Conservation (phyloP, 1,140 invertebrate species). For the Helicoverpa zea region DNA sequence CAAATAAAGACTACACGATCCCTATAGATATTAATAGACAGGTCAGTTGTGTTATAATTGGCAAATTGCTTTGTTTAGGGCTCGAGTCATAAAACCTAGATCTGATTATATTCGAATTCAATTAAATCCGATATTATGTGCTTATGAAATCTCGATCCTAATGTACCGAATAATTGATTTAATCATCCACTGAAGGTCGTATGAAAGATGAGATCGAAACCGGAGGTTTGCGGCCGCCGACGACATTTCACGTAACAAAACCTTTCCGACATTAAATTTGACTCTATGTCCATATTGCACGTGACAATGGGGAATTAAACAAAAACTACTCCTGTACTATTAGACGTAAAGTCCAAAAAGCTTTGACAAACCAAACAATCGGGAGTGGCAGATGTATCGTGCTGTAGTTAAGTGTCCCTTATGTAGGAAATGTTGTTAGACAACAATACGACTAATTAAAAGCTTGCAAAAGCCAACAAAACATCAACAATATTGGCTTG, state of each 20-base stretch:
- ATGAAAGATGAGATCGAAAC: slow-evolving; percentile 79
- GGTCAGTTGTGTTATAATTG: neutral
- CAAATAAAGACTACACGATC: slow-evolving; percentile 32
- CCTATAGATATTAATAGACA: slow-evolving; percentile 12
- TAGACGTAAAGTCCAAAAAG: slow-evolving; percentile 61
- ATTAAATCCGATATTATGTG: slow-evolving; percentile 22
- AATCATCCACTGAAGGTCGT: slow-evolving; percentile 74
- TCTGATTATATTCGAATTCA: slow-evolving; percentile 2
- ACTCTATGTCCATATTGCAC: slow-evolving; percentile 76
- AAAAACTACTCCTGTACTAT: slow-evolving; percentile 59
- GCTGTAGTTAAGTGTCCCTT: slow-evolving; percentile 67
- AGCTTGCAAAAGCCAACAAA: slow-evolving; percentile 69
- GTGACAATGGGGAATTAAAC: slow-evolving; percentile 58
- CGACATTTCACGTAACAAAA: slow-evolving; percentile 78
- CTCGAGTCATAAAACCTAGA: neutral
- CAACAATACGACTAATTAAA: slow-evolving; percentile 83
- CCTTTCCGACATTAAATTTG: slow-evolving; percentile 83
- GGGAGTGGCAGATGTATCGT: slow-evolving; percentile 76
- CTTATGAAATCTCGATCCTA: slow-evolving; percentile 8
- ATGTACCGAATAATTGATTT: slow-evolving; percentile 51
- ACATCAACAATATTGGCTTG: slow-evolving; percentile 70
- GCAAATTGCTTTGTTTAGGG: neutral
- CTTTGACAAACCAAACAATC: slow-evolving; percentile 52
- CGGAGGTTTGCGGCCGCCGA: slow-evolving; percentile 67
- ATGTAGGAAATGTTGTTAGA: slow-evolving; percentile 70